Base-by-base conservation (phyloP, 2,888 invertebrate species). In the Bombylius major region DNA sequence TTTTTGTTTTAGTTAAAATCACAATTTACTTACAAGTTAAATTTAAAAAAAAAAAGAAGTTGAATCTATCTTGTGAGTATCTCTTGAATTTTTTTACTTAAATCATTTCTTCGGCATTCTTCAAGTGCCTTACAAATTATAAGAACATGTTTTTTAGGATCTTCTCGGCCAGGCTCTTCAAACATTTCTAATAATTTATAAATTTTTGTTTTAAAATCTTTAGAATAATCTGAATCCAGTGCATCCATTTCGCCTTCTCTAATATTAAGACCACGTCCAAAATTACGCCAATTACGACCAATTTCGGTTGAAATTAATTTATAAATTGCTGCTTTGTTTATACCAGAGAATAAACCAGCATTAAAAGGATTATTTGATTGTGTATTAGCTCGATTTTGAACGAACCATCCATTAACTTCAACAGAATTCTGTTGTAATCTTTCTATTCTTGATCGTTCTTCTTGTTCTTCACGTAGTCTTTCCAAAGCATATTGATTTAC, bases 211-310 rank as follows among this genome's bases (percentile, higher is more conserved):
- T 65, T 65, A 0, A 69, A 58, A 7, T 70, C 69, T 1, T 63
- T 61, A 0, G 66, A 67, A 61, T 63, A 65, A 4, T 66, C 64
- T 1, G 57, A 31, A 55, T 71, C 71, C 1, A 73, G 64, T 5
- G 60, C 63, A 50, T 73, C 73, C 65, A 73, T 66, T 1, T 57
- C 53, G n/a, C 57, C 57, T 47, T 72, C 69, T 5, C 61, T 59
- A 7, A 72, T 61, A n/a, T 60, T 56, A 8, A 73, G 51, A 33
- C 66, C 65, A 0, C 73, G 65, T 0, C 72, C 74, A 7, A 73
- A 61, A 7, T 61, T 58, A 6, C 71, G 66, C 73, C 73, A 73
- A 46, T 64, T 65, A 5, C 65, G 66, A 0, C 73, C 73, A 56
- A 73, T 63, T 23, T 71, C 66, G 9, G 60, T 58, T 0, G 68